Percentiles rank a stretch among this genome's conserved stretches.
Evolutionary conservation across 2,888 invertebrate species (phyloP).

Genomic region (Papilio demoleus): DNA sequence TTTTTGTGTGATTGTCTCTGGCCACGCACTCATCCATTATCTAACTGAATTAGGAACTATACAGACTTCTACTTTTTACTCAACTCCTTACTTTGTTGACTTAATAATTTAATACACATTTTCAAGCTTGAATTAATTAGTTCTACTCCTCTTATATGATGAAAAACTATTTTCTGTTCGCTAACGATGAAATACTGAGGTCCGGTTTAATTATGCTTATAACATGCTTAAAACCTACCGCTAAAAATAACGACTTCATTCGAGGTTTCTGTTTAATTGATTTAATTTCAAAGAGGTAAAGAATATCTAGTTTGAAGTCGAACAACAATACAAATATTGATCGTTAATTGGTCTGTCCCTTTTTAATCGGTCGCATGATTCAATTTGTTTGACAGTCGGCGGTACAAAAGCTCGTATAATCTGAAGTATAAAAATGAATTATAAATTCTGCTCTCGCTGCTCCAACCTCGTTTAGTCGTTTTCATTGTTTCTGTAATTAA

Average conservation of each 20-base stretch:
- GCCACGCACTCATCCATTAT: conserved; percentile 82
- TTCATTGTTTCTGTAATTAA: conserved; percentile 79
- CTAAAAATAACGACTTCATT: too few species aligned
- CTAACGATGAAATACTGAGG: not conserved
- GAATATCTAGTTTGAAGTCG: not conserved
- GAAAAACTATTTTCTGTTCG: not conserved
- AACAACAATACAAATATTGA: conserved; percentile 1
- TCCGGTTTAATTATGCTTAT: not conserved
- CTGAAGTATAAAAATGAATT: conserved; percentile 53
- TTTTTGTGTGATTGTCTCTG: conserved; percentile 81
- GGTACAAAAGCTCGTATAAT: conserved; percentile 16
- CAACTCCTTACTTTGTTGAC: conserved; percentile 41
- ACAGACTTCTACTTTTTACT: conserved; percentile 59
- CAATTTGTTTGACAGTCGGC: conserved; percentile 36
- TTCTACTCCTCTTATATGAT: not conserved
- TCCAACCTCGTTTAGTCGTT: conserved; percentile 65
- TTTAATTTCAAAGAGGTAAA: not conserved
- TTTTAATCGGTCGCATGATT: conserved; percentile 30
- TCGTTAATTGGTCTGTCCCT: conserved; percentile 20
- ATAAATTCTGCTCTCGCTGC: conserved; percentile 69
- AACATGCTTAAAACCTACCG: too few species aligned
- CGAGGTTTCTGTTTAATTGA: not conserved
- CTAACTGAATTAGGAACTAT: conserved; percentile 73
- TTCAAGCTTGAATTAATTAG: not conserved
- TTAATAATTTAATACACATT: conserved; percentile 17